Percentiles rank a stretch among this genome's conserved stretches.
These are phyloP conservation scores for Nymphalis io DNA, from an alignment of 1,140 invertebrate species.

Conservation along the genomic window DNA sequence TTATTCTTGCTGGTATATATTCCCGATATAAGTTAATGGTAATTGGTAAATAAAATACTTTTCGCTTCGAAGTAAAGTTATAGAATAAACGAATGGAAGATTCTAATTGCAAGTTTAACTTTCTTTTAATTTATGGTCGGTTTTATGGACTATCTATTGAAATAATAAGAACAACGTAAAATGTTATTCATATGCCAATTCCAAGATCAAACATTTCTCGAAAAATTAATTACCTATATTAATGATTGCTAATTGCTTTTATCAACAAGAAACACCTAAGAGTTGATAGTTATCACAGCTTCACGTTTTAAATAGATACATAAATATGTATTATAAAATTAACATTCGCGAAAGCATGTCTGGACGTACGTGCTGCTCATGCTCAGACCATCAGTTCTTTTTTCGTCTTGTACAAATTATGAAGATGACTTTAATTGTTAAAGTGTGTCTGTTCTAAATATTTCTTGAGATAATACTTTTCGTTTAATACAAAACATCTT, in stretches of 20 bases:
- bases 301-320: constrained; percentile 34
- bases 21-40: not conserved
- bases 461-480: not conserved
- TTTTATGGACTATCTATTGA: too few relatives aligned
- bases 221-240: not conserved
- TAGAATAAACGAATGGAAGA: too few relatives aligned
- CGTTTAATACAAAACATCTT: not conserved
- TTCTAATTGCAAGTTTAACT: too few relatives aligned
- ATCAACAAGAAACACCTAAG: not conserved
- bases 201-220: not conserved
- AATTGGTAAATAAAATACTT: not conserved
- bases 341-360: constrained; percentile 15
- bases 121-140: too few relatives aligned
- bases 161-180: too few relatives aligned
- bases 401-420: constrained; percentile 53
- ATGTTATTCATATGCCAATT: too few relatives aligned
- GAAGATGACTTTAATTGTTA: constrained; percentile 51
- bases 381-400: constrained; percentile 44
- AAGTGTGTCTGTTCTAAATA: constrained; percentile 19
- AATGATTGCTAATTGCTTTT: not conserved
- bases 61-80: too few relatives aligned
- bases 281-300: constrained; percentile 10
- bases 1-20: too few relatives aligned
- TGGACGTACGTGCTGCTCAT: constrained; percentile 23
- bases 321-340: constrained; percentile 31